Evolutionary conservation across 2,888 invertebrate genomes (phyloP).

Genomic region (Eristalis tenax): DNA sequence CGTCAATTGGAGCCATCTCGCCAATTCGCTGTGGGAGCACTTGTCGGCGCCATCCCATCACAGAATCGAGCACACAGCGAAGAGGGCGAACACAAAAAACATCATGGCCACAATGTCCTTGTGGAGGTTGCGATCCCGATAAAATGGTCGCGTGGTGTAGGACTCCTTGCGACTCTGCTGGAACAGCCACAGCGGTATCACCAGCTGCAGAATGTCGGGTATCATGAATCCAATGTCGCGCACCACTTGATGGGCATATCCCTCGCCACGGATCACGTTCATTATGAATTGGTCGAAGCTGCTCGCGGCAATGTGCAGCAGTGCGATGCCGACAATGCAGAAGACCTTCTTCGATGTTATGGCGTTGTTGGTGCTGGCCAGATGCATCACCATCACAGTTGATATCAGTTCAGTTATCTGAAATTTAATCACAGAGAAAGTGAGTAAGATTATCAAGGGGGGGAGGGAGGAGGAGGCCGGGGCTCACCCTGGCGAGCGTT

Average conservation of each 20-base stretch:
- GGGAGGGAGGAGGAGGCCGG: neutral
- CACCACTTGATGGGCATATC: constrained; percentile 86
- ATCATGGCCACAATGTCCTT: constrained; percentile 79
- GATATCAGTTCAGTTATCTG: constrained; percentile 85
- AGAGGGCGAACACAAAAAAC: constrained; percentile 79
- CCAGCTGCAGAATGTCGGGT: constrained; percentile 85
- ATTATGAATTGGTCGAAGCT: constrained; percentile 85
- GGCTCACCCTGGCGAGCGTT: neutral
- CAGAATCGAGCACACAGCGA: constrained; percentile 80
- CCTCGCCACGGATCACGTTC: constrained; percentile 85
- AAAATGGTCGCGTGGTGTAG: constrained; percentile 79
- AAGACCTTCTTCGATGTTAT: constrained; percentile 84
- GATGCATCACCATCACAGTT: constrained; percentile 83
- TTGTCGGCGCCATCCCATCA: constrained; percentile 74
- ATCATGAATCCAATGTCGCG: constrained; percentile 87
- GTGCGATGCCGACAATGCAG: constrained; percentile 83
- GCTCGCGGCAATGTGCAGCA: constrained; percentile 85
- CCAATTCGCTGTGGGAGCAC: constrained; percentile 42
- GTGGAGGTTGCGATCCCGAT: constrained; percentile 80
- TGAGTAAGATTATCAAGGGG: neutral
- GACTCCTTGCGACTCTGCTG: constrained; percentile 79
- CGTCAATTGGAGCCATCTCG: constrained; percentile 73
- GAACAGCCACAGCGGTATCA: constrained; percentile 83
- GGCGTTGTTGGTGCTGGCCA: constrained; percentile 82
- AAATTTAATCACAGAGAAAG: constrained; percentile 71